Conservation (phyloP, 23 tunicate genomes). For the Clavelina lepadiformis region DNA sequence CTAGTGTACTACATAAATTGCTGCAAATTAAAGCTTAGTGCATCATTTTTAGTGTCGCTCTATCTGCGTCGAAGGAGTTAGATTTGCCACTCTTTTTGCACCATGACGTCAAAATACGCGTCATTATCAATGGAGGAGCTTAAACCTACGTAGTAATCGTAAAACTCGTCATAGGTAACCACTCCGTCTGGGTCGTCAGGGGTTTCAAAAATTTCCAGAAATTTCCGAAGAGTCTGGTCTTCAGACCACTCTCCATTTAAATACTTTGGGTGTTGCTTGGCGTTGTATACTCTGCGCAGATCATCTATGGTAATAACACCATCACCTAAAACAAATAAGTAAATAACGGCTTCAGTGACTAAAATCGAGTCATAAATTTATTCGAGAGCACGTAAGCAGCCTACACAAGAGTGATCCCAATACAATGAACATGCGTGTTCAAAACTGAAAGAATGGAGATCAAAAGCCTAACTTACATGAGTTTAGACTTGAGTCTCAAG, state of each 20-base stretch:
- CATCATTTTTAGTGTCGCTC: too few species aligned
- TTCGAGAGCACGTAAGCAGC: too few species aligned
- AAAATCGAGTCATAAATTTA: too few species aligned
- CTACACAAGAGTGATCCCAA: too few species aligned
- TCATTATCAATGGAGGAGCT: constrained; percentile 85
- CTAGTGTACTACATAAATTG: too few species aligned
- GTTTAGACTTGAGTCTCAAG: too few species aligned
- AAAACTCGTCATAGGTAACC: constrained; percentile 82
- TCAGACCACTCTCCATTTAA: constrained; percentile 87
- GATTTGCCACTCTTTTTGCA: constrained; percentile 88
- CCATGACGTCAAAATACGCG: constrained; percentile 87
- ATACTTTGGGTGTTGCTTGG: constrained; percentile 71
- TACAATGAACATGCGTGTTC: too few species aligned
- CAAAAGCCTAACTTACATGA: too few species aligned
- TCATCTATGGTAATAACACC: constrained; percentile 83
- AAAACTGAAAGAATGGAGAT: too few species aligned
- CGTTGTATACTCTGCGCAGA: constrained; percentile 71
- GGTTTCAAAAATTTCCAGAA: constrained; percentile 66
- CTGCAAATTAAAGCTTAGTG: too few species aligned
- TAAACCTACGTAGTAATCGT: constrained; percentile 85
- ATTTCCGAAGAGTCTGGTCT: constrained; percentile 58
- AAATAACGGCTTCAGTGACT: too few species aligned
- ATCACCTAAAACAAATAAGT: constrained; percentile 55
- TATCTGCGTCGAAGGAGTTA: too few species aligned
- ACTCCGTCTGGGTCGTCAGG: constrained; percentile 71